A percentile compares a stretch with the other conserved stretches of the same genome.
These are phyloP conservation scores for Megamerina dolium DNA, from an alignment of 2,888 invertebrate species.

Conservation along the genomic window DNA sequence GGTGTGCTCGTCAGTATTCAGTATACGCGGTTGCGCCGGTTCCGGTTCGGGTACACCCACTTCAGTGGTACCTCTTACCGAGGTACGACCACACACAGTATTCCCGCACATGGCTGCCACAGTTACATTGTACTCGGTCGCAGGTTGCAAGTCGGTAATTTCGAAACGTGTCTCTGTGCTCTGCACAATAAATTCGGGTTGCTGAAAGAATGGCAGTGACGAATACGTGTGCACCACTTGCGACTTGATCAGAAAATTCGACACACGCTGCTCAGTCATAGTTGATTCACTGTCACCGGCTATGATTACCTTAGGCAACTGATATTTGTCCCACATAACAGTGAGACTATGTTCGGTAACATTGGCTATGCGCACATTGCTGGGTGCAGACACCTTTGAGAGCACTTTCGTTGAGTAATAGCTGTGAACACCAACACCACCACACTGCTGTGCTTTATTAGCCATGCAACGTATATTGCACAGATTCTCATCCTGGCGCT, in stretches of 20 bases:
- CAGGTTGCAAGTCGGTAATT: constrained; percentile 63
- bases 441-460: constrained; percentile 60
- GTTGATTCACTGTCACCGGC: constrained; percentile 23
- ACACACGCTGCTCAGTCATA: constrained; percentile 42
- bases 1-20: constrained; percentile 56
- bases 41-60: constrained; percentile 67
- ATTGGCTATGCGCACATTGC: constrained; percentile 55
- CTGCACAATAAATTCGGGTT: constrained; percentile 56
- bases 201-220: constrained; percentile 50
- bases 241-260: constrained; percentile 55
- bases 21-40: constrained; percentile 62
- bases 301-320: constrained; percentile 38
- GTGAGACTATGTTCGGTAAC: constrained; percentile 60
- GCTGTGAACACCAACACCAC: constrained; percentile 60
- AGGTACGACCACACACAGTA: constrained; percentile 56
- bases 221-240: constrained; percentile 56
- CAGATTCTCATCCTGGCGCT: constrained; percentile 48
- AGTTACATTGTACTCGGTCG: constrained; percentile 68
- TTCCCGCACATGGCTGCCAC: constrained; percentile 61
- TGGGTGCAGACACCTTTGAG: constrained; percentile 51
- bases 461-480: constrained; percentile 58
- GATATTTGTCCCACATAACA: constrained; percentile 56
- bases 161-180: constrained; percentile 56
- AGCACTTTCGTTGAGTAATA: constrained; percentile 56
- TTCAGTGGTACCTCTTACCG: constrained; percentile 59